Evolutionary conservation across 1,140 invertebrate genomes (phyloP).

Genomic region (Fragariocoptes setiger): DNA sequence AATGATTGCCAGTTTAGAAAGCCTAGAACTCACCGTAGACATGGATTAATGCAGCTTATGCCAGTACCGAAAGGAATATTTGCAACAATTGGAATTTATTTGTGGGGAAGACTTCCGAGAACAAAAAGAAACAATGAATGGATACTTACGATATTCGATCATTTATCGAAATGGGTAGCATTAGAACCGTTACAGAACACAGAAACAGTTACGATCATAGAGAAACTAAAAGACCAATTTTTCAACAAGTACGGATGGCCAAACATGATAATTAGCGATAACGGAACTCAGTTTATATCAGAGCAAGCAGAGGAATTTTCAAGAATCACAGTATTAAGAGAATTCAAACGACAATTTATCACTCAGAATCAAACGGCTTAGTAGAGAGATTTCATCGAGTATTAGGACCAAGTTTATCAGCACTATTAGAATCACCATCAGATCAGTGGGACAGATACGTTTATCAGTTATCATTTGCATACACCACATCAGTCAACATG

Average conservation of each 20-base stretch:
- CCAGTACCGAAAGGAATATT: not conserved
- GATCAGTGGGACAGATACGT: constrained; percentile 19
- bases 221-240: not conserved
- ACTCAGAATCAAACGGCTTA: constrained; percentile 10
- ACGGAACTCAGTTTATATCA: not conserved
- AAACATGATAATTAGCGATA: not conserved
- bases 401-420: constrained; percentile 3
- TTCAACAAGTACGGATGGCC: not conserved
- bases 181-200: not conserved
- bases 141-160: not conserved
- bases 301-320: not conserved
- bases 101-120: not conserved
- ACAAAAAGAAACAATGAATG: not conserved
- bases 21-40: not conserved
- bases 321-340: not conserved
- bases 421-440: constrained; percentile 13
- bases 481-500: constrained; percentile 18
- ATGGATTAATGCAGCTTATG: not conserved
- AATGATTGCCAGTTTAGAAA: constrained; percentile 1
- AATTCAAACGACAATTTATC: not conserved
- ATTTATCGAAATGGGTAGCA: not conserved
- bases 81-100: not conserved
- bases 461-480: constrained; percentile 17
- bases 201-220: not conserved
- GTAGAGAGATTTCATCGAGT: constrained; percentile 10